phyloP scores from a whole-genome alignment of 2,113 vertebrate genomes.

The Calidris pugnax region DNA sequence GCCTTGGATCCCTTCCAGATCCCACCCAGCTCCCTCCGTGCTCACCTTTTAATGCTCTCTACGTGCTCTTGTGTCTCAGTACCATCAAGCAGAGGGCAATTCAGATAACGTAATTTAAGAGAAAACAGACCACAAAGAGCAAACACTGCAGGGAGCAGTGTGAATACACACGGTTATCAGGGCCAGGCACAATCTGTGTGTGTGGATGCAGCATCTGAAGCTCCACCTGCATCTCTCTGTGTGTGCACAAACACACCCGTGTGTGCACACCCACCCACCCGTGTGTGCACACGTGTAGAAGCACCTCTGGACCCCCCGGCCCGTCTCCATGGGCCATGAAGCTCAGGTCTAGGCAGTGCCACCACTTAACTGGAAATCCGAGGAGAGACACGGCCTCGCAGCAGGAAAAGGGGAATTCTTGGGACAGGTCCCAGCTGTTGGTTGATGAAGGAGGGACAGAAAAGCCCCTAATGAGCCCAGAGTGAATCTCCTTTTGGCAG shows the following conservation, averaged over 20 bases:
- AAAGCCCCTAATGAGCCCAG: not conserved
- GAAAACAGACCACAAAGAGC: not conserved
- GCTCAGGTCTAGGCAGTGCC: not conserved
- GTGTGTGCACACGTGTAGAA: rapidly evolving
- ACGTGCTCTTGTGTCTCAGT: not conserved
- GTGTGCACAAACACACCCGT: not conserved
- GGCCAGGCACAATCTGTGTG: not conserved
- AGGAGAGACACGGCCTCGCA: not conserved
- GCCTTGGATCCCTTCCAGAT: not conserved
- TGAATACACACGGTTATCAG: rapidly evolving
- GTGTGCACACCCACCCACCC: not conserved
- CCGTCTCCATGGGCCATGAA: not conserved
- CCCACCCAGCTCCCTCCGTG: not conserved
- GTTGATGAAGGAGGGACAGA: not conserved
- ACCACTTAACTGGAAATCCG: not conserved
- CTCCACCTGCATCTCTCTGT: rapidly evolving
- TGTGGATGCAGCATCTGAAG: not conserved
- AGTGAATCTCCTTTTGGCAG: not conserved
- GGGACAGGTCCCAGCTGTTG: not conserved
- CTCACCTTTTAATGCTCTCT: not conserved
- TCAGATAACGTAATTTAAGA: not conserved
- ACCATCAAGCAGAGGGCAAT: not conserved
- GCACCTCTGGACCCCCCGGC: not conserved
- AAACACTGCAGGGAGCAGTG: not conserved
- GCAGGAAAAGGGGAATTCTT: not conserved